Conservation (phyloP, 2,888 invertebrate species). For the Lithosia quadra region DNA sequence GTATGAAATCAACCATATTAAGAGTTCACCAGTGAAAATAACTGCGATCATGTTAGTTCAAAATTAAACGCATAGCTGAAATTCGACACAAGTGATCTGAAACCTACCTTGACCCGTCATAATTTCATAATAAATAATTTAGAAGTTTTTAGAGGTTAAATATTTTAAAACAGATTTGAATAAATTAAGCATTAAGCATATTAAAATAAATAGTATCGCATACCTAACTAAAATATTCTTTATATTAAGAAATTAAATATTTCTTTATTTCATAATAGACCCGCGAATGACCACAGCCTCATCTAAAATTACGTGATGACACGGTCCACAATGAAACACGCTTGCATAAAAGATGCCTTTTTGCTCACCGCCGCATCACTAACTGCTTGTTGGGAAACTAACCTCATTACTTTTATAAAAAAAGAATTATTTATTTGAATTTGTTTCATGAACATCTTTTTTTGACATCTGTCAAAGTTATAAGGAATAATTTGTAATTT, state of each 20-base stretch:
- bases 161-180: slow-evolving; percentile 1
- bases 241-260: slow-evolving; percentile 1
- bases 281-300: slow-evolving; percentile 2
- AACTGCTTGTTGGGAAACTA: background rate
- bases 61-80: background rate
- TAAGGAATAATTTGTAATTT: no score
- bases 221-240: background rate
- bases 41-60: background rate
- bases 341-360: slow-evolving; percentile 4
- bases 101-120: slow-evolving; percentile 2
- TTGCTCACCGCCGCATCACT: background rate
- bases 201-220: background rate
- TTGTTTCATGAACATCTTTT: background rate
- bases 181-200: background rate
- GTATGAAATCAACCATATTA: no score
- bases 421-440: background rate
- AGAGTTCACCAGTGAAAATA: no score
- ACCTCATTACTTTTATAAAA: background rate
- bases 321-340: slow-evolving; percentile 4
- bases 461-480: background rate
- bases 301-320: slow-evolving; percentile 1
- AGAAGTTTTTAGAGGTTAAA: slow-evolving; percentile 1
- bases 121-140: background rate
- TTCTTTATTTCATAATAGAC: slow-evolving; percentile 1
- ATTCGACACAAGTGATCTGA: background rate